Percentiles rank a stretch among this genome's conserved stretches.
Conservation (phyloP, 2,797 vertebrate genomes). For the Takifugu ocellatus region DNA sequence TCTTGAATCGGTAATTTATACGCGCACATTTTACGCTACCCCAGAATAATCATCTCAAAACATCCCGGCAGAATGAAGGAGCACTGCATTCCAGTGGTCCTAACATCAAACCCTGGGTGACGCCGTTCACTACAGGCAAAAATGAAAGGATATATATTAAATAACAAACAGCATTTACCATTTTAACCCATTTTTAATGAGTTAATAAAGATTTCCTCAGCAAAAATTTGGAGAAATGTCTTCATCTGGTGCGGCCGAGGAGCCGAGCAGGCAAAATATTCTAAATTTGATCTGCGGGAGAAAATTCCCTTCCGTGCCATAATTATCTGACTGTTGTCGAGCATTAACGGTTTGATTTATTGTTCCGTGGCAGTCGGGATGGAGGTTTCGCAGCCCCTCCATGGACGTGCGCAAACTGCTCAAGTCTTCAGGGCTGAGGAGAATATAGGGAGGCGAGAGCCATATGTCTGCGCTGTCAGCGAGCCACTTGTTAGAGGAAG, state of each 20-base stretch:
- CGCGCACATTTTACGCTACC: too few relatives aligned
- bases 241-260: background rate
- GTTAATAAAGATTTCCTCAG: constrained; percentile 8
- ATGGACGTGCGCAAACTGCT: constrained; percentile 69
- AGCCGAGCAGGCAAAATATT: constrained; percentile 36
- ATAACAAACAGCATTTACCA: constrained; percentile 12
- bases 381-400: constrained; percentile 59
- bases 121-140: background rate
- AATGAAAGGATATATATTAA: constrained; percentile 3
- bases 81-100: too few relatives aligned
- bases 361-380: constrained; percentile 67
- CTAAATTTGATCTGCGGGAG: constrained; percentile 57
- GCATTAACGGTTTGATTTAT: constrained; percentile 76
- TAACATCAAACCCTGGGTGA: too few relatives aligned
- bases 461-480: constrained; percentile 75
- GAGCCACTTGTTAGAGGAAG: constrained; percentile 78
- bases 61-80: too few relatives aligned
- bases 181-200: too few relatives aligned
- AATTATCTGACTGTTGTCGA: constrained; percentile 71
- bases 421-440: constrained; percentile 63
- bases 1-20: too few relatives aligned
- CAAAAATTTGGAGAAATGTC: background rate
- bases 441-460: constrained; percentile 61
- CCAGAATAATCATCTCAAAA: too few relatives aligned
- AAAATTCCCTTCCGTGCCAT: constrained; percentile 62